Base-by-base conservation (phyloP, 2,797 vertebrate genomes). In the Lophius americanus region DNA sequence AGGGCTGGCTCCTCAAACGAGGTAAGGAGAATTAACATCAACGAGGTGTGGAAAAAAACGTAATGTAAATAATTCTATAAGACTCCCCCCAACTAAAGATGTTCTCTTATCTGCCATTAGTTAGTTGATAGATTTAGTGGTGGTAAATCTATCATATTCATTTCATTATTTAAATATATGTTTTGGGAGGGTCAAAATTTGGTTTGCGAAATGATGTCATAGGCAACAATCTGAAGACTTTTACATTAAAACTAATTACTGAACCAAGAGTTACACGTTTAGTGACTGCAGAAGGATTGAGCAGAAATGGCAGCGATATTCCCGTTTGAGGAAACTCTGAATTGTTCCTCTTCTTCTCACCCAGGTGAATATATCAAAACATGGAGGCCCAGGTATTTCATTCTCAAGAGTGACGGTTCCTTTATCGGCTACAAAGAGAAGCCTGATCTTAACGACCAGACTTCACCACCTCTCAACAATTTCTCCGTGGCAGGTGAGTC, bases 361-460 rank as follows among this genome's bases (percentile, higher is more conserved):
- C 6, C 84, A 97, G 95, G 96, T 36, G 95, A 96, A 85, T 97
- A 96, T 81, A 96, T 97, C 66, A 96, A 96, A 79, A 96, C 95
- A 0, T 97, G 96, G 96, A 91, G 96, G 7, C 94, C 96, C 0
- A 91, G 96, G 0, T 97, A 96, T 76, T 97, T 97, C 78, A 93
- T 97, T 33, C 79, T 97, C 62, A 97, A 97, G 76, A 96, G 94
- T 0, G 94, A 96, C 0, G 95, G 96, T 3, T 96, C 95, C 64
- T 97, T 97, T 88, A 96, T 96, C 0, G 96, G 95, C 12, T 95
- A 96, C 81, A 96, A 96, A 75, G 96, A 97, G 68, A 94, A 95
- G 13, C 96, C 95, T 0, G 95, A 96, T 76, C 78, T 90, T 0
- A 88, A 89, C 0, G 94, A 96, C 58, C 95, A 94, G 82, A 88